Conservation (phyloP, 2,888 invertebrate species). For the Agelastica alni region DNA sequence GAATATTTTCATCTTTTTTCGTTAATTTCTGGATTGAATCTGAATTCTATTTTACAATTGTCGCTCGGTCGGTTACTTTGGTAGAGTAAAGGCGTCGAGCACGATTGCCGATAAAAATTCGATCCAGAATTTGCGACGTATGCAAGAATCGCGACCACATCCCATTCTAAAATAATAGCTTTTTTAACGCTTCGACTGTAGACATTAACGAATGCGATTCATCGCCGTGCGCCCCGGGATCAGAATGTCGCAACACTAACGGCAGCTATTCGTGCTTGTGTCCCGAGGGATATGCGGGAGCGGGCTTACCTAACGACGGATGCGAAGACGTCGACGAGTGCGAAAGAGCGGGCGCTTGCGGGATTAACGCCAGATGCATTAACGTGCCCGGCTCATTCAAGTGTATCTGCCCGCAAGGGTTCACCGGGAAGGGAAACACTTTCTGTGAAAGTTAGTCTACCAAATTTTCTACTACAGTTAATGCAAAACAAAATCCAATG, state of each 20-base stretch:
- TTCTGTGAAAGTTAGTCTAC: slow-evolving; percentile 75
- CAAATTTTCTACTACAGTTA: neutral
- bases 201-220: slow-evolving; percentile 75
- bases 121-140: no score
- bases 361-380: slow-evolving; percentile 77
- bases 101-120: no score
- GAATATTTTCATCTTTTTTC: no score
- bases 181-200: slow-evolving; percentile 53
- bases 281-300: slow-evolving; percentile 69
- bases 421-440: slow-evolving; percentile 73
- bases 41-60: no score
- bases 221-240: slow-evolving; percentile 69
- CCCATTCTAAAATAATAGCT: no score
- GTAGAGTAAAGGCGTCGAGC: no score
- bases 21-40: no score
- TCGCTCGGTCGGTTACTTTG: no score
- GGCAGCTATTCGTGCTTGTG: slow-evolving; percentile 79
- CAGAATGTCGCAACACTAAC: slow-evolving; percentile 74
- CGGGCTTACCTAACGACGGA: slow-evolving; percentile 55
- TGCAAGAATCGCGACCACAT: no score
- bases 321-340: slow-evolving; percentile 79
- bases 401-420: slow-evolving; percentile 76
- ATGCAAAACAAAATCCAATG: no score
- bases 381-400: slow-evolving; percentile 81
- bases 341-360: slow-evolving; percentile 68